A percentile compares a stretch with the other conserved stretches of the same genome.
Evolutionary conservation across 2,113 vertebrate species (phyloP).

Genomic region (Mugil cephalus): DNA sequence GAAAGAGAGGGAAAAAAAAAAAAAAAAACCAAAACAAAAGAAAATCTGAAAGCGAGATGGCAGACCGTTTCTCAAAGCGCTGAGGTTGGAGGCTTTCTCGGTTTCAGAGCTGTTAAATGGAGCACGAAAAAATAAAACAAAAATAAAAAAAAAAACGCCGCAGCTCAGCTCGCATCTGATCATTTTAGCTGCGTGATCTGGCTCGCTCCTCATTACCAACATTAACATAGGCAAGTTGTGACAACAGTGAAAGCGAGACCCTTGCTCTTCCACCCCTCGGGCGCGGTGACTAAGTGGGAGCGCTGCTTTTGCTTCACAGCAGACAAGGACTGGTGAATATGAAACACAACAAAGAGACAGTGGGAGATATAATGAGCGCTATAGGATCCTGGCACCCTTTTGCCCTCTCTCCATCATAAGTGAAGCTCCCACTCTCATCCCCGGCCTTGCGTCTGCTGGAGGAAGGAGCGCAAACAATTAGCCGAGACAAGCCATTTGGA

Average conservation of each 20-base stretch:
- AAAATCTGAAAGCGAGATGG: constrained; percentile 68
- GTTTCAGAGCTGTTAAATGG: constrained; percentile 41
- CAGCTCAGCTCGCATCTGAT: constrained; percentile 32
- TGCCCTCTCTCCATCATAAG: constrained; percentile 73
- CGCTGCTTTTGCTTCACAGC: constrained; percentile 38
- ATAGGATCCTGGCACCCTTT: constrained; percentile 67
- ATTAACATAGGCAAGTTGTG: constrained; percentile 70
- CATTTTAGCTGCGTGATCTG: constrained; percentile 28
- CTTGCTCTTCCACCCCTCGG: constrained; percentile 51
- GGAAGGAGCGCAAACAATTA: constrained; percentile 82
- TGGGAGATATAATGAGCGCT: constrained; percentile 80
- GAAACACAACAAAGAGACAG: constrained; percentile 71
- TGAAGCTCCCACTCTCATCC: constrained; percentile 68
- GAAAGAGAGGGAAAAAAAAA: too few species aligned
- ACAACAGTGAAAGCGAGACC: constrained; percentile 59
- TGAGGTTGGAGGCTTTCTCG: constrained; percentile 56
- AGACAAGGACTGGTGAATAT: constrained; percentile 59
- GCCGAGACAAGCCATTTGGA: constrained; percentile 74
- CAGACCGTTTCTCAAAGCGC: constrained; percentile 50
- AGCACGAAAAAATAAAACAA: constrained; percentile 27
- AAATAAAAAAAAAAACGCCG: constrained; percentile 33
- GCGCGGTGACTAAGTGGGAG: constrained; percentile 71
- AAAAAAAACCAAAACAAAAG: constrained; percentile 58
- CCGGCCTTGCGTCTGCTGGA: constrained; percentile 68
- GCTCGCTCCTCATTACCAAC: constrained; percentile 64